Percentiles rank a stretch among this genome's conserved stretches.
These are phyloP conservation scores for Ascaphus truei DNA, from an alignment of 2,113 vertebrate genomes.

Conservation along the genomic window DNA sequence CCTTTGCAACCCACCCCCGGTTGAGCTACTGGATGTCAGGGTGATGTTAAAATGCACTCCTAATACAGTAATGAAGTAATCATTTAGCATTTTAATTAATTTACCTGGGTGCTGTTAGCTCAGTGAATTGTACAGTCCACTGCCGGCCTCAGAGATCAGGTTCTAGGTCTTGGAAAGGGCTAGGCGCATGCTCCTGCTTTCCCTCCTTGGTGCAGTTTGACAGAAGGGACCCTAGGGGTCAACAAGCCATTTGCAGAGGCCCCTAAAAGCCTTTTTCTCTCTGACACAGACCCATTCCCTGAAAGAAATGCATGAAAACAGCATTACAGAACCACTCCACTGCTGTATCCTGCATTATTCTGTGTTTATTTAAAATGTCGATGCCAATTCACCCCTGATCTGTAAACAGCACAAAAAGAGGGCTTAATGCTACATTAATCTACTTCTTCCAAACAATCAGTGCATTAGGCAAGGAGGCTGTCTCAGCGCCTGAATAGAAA, in stretches of 20 bases:
- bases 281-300: slow-evolving; percentile 5
- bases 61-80: too few species aligned
- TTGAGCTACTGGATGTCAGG: too few species aligned
- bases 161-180: slow-evolving; percentile 5
- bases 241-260: slow-evolving; percentile 27
- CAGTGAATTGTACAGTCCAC: too few species aligned
- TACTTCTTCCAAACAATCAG: slow-evolving; percentile 37
- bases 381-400: slow-evolving; percentile 38
- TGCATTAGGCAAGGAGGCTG: slow-evolving; percentile 32
- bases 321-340: slow-evolving; percentile 10
- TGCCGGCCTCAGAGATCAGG: background rate
- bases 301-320: slow-evolving; percentile 6
- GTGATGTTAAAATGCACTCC: too few species aligned
- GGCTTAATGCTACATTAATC: slow-evolving; percentile 46
- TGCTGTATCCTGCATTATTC: slow-evolving; percentile 5
- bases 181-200: background rate
- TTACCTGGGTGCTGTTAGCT: too few species aligned
- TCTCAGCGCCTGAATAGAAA: slow-evolving; percentile 22
- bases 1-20: too few species aligned
- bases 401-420: slow-evolving; percentile 43
- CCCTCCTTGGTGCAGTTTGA: slow-evolving; percentile 1
- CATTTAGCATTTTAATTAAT: too few species aligned
- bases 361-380: slow-evolving; percentile 37
- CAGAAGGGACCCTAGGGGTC: slow-evolving; percentile 18
- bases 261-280: slow-evolving; percentile 20